Conservation (phyloP, 2,888 invertebrate species). For the Ophraella communa region DNA sequence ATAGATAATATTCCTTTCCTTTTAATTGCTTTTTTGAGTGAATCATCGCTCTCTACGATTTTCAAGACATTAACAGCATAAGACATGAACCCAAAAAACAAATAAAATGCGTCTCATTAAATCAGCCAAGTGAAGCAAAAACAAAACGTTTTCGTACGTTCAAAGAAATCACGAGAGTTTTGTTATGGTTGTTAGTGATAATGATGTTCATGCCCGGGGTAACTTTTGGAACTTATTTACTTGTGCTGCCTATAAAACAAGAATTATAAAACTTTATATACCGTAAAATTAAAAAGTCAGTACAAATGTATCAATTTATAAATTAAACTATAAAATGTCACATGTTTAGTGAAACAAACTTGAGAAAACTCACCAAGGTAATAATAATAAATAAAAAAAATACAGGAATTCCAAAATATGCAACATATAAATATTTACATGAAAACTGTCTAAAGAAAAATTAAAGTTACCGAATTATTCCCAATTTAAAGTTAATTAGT, state of each 20-base stretch:
- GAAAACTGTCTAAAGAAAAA: too few relatives aligned
- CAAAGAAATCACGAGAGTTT: conserved; percentile 56
- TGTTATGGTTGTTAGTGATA: conserved; percentile 58
- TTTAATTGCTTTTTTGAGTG: neutral
- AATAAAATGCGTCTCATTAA: conserved; percentile 53
- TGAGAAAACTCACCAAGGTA: too few relatives aligned
- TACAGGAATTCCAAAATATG: too few relatives aligned
- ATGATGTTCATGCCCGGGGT: conserved; percentile 54
- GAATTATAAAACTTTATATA: neutral
- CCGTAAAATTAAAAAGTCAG: too few relatives aligned
- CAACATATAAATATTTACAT: too few relatives aligned
- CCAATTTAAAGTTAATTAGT: too few relatives aligned
- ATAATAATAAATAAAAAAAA: too few relatives aligned
- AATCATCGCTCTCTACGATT: neutral
- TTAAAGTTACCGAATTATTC: too few relatives aligned
- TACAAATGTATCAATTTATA: too few relatives aligned
- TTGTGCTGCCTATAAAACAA: neutral
- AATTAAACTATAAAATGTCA: too few relatives aligned
- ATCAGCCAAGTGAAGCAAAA: conserved; percentile 58
- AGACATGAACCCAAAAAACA: conserved; percentile 27
- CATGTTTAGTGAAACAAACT: too few relatives aligned
- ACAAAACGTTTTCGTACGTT: conserved; percentile 56
- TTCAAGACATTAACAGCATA: neutral
- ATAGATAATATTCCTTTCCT: neutral
- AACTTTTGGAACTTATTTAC: neutral